Base-by-base conservation (phyloP, 1,140 invertebrate genomes). In the Hyposmocoma kahamanoa region DNA sequence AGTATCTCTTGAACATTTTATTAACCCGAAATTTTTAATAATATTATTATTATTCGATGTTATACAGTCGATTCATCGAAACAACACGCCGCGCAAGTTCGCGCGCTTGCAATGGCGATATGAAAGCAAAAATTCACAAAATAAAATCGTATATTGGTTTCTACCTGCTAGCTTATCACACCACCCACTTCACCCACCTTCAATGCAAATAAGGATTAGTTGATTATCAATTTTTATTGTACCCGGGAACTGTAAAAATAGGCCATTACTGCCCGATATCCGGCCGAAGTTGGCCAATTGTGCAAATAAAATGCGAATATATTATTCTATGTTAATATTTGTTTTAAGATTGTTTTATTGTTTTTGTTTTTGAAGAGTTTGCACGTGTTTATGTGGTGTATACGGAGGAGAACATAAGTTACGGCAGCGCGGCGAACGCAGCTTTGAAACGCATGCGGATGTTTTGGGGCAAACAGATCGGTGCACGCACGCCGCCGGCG, bases 151-250 rank as follows among this genome's bases (percentile, higher is more conserved):
- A 58, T 22, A 60, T 60, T 70, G 50, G 22, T 53, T 69, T 52
- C 67, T n/a, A 67, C 59, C 61, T 73, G 59, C 52, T 53, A 39
- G 28, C 68, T 83, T 83, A 83, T 83, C 79, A 38, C 52, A 52
- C 36, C 59, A 67, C 62, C 70, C 78, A 80, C 74, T 79, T 76
- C 62, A 80, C 60, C 53, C 63, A 77, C 75, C 65, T 72, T 66
- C 67, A 70, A 53, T 76, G 75, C 68, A 79, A 83, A 81, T 67
- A 83, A 66, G 73, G 77, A 83, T 83, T 78, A 83, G 62, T 56
- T 59, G 51, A 53, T 73, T 79, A 79, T 81, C 81, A 77, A 79
- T 77, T 77, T 76, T 72, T 73, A 74, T 67, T 76, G 44, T 70
- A 42, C 62, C 45, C 58, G 61, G 58, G 61, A 81, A 76, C 67